Conservation (phyloP, 1,140 invertebrate genomes). For the Nymphalis io region DNA sequence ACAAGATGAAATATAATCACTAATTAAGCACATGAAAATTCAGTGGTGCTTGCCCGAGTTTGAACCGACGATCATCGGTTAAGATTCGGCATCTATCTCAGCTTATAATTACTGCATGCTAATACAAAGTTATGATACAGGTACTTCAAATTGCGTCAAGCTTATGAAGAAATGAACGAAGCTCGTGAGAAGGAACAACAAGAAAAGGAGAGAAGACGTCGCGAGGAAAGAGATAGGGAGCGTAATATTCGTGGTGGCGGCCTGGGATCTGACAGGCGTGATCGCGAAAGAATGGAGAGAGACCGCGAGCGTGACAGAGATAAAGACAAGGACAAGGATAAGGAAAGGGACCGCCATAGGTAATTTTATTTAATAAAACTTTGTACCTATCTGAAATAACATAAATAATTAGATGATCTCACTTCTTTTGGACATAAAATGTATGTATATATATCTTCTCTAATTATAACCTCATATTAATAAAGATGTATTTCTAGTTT, state of each 20-base stretch:
- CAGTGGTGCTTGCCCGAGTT: too few relatives aligned
- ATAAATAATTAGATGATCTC: too few relatives aligned
- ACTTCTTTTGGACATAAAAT: too few relatives aligned
- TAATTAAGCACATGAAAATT: too few relatives aligned
- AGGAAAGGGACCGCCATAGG: conserved; percentile 52
- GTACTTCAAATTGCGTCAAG: conserved; percentile 84
- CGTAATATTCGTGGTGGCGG: conserved; percentile 73
- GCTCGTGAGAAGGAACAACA: conserved; percentile 85
- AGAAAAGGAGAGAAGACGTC: conserved; percentile 84
- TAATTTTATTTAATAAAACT: conserved; percentile 24
- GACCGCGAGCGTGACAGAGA: conserved; percentile 64
- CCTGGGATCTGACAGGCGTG: conserved; percentile 66
- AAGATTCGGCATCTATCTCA: too few relatives aligned
- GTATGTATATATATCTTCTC: too few relatives aligned
- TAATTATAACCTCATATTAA: too few relatives aligned
- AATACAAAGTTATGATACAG: conserved; percentile 45
- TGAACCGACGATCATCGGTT: too few relatives aligned
- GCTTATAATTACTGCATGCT: neutral
- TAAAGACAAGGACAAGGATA: conserved; percentile 73
- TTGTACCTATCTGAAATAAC: too few relatives aligned
- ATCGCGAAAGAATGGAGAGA: conserved; percentile 68
- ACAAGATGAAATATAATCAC: too few relatives aligned
- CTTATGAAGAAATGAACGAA: conserved; percentile 83
- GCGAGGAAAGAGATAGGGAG: conserved; percentile 83
- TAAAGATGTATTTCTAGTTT: too few relatives aligned